A percentile compares a stretch with the other conserved stretches of the same genome.
These are phyloP conservation scores for Cynaeus angustus DNA, from an alignment of 2,888 invertebrate genomes.

Conservation along the genomic window DNA sequence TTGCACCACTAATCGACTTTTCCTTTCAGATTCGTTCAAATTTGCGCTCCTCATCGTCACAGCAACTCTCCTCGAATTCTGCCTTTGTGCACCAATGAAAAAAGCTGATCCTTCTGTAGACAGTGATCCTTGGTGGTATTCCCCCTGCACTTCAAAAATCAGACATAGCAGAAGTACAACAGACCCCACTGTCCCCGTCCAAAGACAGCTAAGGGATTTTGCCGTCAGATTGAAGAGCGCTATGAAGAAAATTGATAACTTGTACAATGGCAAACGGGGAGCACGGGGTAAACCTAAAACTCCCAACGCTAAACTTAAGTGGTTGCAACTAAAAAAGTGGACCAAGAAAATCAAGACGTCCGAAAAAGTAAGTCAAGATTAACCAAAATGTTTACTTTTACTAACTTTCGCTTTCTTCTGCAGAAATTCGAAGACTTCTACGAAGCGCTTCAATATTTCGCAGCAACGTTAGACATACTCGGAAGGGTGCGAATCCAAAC, in stretches of 20 bases:
- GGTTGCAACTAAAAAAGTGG: conserved; percentile 41
- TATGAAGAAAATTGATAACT: conserved; percentile 51
- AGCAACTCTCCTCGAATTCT: conserved; percentile 46
- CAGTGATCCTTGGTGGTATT: conserved; percentile 54
- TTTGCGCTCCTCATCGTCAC: conserved; percentile 31
- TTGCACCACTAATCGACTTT: conserved; percentile 36
- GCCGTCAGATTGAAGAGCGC: conserved; percentile 51
- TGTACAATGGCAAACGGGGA: conserved; percentile 27
- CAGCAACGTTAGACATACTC: conserved; percentile 72
- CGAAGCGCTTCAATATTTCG: conserved; percentile 73
- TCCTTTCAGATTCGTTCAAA: conserved; percentile 40
- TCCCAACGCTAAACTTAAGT: conserved; percentile 4
- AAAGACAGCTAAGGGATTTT: conserved; percentile 53
- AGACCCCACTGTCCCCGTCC: conserved; percentile 43
- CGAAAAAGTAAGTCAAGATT: neutral
- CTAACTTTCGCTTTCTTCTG: conserved; percentile 2
- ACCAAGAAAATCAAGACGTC: conserved; percentile 2
- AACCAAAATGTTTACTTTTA: conserved; percentile 5
- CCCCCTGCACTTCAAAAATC: conserved; percentile 57
- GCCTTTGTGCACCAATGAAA: conserved; percentile 51
- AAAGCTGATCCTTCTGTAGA: neutral
- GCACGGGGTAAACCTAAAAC: neutral
- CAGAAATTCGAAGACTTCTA: conserved; percentile 75
- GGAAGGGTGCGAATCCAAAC: conserved; percentile 69
- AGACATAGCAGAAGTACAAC: conserved; percentile 59